phyloP scores from a whole-genome alignment of 2,113 vertebrate genomes.

The Corydoras maculifer region DNA sequence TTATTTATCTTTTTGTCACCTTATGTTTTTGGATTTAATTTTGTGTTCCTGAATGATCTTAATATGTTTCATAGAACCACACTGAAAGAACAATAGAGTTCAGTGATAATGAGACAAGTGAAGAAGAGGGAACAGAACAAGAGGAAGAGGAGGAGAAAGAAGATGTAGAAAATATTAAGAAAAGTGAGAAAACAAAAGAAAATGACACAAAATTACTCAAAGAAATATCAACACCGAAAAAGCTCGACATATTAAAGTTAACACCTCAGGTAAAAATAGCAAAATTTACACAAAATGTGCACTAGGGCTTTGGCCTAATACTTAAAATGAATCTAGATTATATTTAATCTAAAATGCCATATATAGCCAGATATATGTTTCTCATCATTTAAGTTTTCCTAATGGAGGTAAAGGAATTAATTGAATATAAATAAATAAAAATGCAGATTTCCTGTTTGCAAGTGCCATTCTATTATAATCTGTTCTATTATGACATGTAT shows the following conservation, averaged over 20 bases:
- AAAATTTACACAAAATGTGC: not conserved
- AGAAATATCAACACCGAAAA: constrained; percentile 7
- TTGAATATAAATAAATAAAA: not conserved
- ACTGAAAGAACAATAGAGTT: constrained; percentile 7
- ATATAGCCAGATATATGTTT: no score
- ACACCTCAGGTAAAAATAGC: constrained; percentile 1
- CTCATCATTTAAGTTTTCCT: no score
- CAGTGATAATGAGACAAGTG: constrained; percentile 28
- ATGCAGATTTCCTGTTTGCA: not conserved
- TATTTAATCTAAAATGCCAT: no score
- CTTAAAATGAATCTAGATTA: no score
- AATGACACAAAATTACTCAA: constrained; percentile 23
- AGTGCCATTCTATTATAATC: not conserved
- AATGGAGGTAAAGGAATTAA: no score
- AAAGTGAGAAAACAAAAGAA: constrained; percentile 2
- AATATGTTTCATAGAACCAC: not conserved
- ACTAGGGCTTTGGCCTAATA: no score
- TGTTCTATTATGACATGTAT: constrained; percentile 1
- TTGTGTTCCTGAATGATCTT: not conserved
- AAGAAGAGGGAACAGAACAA: constrained; percentile 18
- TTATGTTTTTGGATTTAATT: no score
- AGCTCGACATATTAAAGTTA: not conserved
- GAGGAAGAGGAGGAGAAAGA: constrained; percentile 35
- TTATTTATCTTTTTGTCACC: no score
- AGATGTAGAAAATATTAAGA: constrained; percentile 1